These are phyloP conservation scores for Dinocampus coccinellae DNA, from an alignment of 2,888 invertebrate genomes.

Conservation along the genomic window DNA sequence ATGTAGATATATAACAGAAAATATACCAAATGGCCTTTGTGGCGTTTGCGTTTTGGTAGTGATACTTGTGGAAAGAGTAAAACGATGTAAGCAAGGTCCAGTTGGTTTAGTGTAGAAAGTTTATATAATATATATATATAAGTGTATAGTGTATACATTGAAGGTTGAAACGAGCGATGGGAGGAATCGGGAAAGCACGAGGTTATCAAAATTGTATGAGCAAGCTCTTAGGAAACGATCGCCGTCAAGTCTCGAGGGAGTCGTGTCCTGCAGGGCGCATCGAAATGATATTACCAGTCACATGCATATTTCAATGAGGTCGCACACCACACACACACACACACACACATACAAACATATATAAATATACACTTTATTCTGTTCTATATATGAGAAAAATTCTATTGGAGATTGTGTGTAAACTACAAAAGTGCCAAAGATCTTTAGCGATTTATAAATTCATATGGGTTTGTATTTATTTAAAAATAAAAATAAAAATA, in stretches of 20 bases:
- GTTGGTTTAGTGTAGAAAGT: conserved; percentile 13
- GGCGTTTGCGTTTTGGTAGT: conserved; percentile 16
- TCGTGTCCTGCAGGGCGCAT: conserved; percentile 60
- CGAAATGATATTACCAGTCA: conserved; percentile 60
- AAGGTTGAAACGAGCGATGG: conserved; percentile 30
- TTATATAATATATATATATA: too few relatives aligned
- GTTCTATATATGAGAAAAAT: too few relatives aligned
- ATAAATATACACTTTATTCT: too few relatives aligned
- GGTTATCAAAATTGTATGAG: conserved; percentile 67
- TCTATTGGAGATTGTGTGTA: background rate
- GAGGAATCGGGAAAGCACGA: conserved; percentile 52
- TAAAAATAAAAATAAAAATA: too few relatives aligned
- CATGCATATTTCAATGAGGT: conserved; percentile 56
- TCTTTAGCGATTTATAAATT: too few relatives aligned
- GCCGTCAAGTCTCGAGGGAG: conserved; percentile 61
- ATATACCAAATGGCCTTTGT: conserved; percentile 17
- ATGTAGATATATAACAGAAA: conserved; percentile 53
- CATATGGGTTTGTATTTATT: too few relatives aligned
- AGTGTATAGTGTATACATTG: conserved; percentile 5
- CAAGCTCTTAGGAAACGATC: conserved; percentile 68
- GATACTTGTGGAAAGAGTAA: background rate
- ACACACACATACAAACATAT: too few relatives aligned
- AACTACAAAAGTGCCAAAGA: too few relatives aligned
- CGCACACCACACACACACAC: conserved; percentile 9
- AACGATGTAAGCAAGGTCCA: background rate